Evolutionary conservation across 1,140 invertebrate species (phyloP).

Genomic region (Archegozetes longisetosus): DNA sequence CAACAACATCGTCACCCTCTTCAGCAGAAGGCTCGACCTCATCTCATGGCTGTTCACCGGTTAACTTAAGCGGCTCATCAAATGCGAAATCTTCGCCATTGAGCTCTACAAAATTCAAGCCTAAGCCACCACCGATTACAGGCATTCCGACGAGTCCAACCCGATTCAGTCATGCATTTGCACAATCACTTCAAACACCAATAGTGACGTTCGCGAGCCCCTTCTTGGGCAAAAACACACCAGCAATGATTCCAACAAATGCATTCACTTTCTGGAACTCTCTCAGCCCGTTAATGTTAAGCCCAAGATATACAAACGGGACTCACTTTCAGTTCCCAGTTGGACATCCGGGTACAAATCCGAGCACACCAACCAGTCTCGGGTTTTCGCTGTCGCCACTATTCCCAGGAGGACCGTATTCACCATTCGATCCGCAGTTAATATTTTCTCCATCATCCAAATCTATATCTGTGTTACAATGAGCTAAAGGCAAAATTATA

Average conservation of each 20-base stretch:
- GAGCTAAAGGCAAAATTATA: neutral
- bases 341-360: slow-evolving; percentile 7
- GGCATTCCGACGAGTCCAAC: slow-evolving; percentile 17
- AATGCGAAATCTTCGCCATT: neutral
- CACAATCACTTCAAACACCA: slow-evolving; percentile 24
- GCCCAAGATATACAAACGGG: slow-evolving; percentile 14
- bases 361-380: slow-evolving; percentile 17
- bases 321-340: slow-evolving; percentile 24
- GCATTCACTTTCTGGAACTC: slow-evolving; percentile 22
- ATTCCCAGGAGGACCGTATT: slow-evolving; percentile 21
- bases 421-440: slow-evolving; percentile 22
- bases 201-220: slow-evolving; percentile 23
- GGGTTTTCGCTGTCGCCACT: slow-evolving; percentile 5
- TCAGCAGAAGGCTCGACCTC: slow-evolving; percentile 8
- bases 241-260: slow-evolving; percentile 13
- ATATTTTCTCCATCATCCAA: slow-evolving; percentile 21
- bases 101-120: slow-evolving; percentile 19
- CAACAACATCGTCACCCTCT: slow-evolving; percentile 4
- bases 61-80: neutral
- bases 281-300: slow-evolving; percentile 14
- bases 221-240: slow-evolving; percentile 20
- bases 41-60: slow-evolving; percentile 12
- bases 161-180: slow-evolving; percentile 8
- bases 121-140: slow-evolving; percentile 24
- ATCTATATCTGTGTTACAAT: slow-evolving; percentile 23